Percentiles rank a stretch among this genome's conserved stretches.
Conservation (phyloP, 2,888 invertebrate genomes). For the Gnatocerus cornutus region DNA sequence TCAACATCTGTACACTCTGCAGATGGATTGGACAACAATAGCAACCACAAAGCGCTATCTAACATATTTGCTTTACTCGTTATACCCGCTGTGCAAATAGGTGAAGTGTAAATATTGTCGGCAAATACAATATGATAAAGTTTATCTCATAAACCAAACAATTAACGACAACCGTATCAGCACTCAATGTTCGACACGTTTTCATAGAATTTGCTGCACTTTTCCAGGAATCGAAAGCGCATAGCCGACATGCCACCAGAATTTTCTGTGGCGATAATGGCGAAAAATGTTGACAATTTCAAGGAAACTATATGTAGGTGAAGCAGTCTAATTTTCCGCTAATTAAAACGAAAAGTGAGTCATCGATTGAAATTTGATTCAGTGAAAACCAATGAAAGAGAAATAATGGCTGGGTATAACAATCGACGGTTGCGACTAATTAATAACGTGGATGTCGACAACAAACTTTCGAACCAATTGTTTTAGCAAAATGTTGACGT, state of each 20-base stretch:
- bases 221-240: constrained; percentile 22
- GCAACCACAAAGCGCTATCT: constrained; percentile 17
- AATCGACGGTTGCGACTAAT: too few species aligned
- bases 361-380: not conserved
- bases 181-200: constrained; percentile 14
- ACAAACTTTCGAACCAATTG: too few species aligned
- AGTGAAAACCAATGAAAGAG: not conserved
- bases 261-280: not conserved
- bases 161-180: constrained; percentile 14
- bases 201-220: constrained; percentile 32
- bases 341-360: not conserved
- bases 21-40: not conserved
- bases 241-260: not conserved
- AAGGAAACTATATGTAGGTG: too few species aligned
- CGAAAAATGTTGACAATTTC: not conserved
- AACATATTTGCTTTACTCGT: constrained; percentile 12
- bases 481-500: too few species aligned
- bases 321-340: not conserved
- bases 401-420: too few species aligned
- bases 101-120: constrained; percentile 21
- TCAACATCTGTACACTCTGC: not conserved
- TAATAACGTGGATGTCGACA: too few species aligned
- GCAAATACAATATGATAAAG: constrained; percentile 41
- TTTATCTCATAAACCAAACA: constrained; percentile 29
- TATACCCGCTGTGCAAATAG: constrained; percentile 34